Conservation (phyloP, 2,113 vertebrate species). For the Plotosus lineatus region DNA sequence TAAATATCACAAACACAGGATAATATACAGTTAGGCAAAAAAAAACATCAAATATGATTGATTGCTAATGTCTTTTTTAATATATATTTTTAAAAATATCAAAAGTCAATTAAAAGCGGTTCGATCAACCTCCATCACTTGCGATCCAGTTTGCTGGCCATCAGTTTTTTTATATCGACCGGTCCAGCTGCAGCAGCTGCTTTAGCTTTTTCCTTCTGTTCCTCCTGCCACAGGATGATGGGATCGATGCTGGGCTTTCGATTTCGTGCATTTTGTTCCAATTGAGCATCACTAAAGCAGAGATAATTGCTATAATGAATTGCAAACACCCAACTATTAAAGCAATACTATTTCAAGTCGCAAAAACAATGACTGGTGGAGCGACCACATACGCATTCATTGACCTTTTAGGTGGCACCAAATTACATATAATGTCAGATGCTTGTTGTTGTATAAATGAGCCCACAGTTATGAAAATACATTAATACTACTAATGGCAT, state of each 20-base stretch:
- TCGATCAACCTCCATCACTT: conserved; percentile 57
- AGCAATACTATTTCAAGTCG: not conserved
- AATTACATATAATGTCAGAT: too few relatives aligned
- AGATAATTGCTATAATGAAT: not conserved
- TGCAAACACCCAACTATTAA: not conserved
- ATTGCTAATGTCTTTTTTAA: too few relatives aligned
- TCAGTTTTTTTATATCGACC: conserved; percentile 87
- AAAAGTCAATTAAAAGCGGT: not conserved
- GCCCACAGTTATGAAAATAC: too few relatives aligned
- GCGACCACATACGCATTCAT: too few relatives aligned
- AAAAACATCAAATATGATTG: not conserved
- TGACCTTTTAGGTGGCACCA: too few relatives aligned
- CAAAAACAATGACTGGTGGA: too few relatives aligned
- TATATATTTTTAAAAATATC: too few relatives aligned
- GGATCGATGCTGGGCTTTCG: conserved; percentile 83
- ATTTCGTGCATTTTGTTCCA: conserved; percentile 79
- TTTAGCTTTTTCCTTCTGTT: conserved; percentile 84
- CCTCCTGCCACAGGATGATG: conserved; percentile 83
- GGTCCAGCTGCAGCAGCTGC: conserved; percentile 74
- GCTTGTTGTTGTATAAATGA: too few relatives aligned
- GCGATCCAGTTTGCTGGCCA: conserved; percentile 97
- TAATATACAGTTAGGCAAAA: not conserved
- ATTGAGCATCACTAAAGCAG: conserved; percentile 69
- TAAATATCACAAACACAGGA: not conserved
- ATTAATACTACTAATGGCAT: too few relatives aligned